Evolutionary conservation across 2,888 invertebrate genomes (phyloP).

Genomic region (Tetropium fuscum): DNA sequence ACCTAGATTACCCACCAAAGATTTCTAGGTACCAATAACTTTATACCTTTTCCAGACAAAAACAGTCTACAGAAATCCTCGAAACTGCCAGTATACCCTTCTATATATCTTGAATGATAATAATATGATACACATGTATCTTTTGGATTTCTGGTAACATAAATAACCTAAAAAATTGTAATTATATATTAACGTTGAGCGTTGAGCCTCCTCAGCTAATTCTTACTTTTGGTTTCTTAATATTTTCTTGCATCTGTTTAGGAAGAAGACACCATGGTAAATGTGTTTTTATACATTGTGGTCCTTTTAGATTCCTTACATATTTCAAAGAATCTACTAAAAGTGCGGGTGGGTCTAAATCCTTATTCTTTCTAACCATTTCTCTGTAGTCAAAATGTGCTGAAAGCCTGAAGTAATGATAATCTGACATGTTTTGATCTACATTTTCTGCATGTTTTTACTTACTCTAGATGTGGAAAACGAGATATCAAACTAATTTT

Average conservation of each 20-base stretch:
- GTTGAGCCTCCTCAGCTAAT: too few species aligned
- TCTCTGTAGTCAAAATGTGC: conserved; percentile 63
- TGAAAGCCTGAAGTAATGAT: conserved; percentile 61
- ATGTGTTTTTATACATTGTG: conserved; percentile 74
- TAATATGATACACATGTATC: conserved; percentile 80
- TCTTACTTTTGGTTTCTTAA: conserved; percentile 61
- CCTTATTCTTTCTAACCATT: conserved; percentile 52
- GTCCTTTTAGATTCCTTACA: conserved; percentile 42
- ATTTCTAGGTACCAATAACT: too few species aligned
- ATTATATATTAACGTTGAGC: too few species aligned
- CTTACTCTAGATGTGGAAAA: conserved; percentile 80
- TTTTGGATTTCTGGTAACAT: conserved; percentile 79
- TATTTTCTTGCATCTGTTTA: conserved; percentile 61
- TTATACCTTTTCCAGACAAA: conserved; percentile 71
- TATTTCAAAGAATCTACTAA: conserved; percentile 53
- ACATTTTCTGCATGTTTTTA: too few species aligned
- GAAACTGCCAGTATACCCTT: conserved; percentile 69
- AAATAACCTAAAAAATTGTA: conserved; percentile 71
- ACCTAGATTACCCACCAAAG: too few species aligned
- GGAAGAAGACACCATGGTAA: conserved; percentile 74
- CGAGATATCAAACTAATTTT: conserved; percentile 68
- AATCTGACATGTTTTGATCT: too few species aligned
- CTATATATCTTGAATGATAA: conserved; percentile 73
- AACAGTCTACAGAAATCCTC: conserved; percentile 73
- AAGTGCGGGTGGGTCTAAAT: conserved; percentile 52